A percentile compares a stretch with the other conserved stretches of the same genome.
phyloP scores from a whole-genome alignment of 1,140 invertebrate genomes.

The Gryllus bimaculatus region DNA sequence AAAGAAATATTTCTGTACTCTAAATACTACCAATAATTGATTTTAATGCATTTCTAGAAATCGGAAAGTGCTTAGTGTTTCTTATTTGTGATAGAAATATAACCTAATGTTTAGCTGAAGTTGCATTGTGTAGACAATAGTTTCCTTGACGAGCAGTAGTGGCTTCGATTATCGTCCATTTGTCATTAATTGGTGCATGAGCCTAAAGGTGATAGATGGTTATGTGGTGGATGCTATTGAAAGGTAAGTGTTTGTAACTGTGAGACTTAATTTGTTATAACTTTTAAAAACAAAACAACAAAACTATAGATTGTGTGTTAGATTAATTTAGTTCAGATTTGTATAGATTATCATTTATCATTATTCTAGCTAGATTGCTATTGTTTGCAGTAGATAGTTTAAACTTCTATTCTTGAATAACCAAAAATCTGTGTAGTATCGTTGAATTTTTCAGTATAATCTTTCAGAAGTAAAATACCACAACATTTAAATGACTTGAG shows the following conservation, averaged over 20 bases:
- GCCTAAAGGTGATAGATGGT: conserved; percentile 77
- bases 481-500: too few species aligned
- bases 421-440: too few species aligned
- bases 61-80: too few species aligned
- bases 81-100: neutral
- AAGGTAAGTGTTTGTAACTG: conserved; percentile 48
- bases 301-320: neutral
- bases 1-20: too few species aligned
- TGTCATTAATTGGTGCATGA: conserved; percentile 86
- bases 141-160: conserved; percentile 45
- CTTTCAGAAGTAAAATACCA: too few species aligned
- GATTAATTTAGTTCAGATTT: neutral
- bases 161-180: conserved; percentile 87
- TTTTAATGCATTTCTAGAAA: too few species aligned
- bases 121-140: conserved; percentile 25
- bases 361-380: neutral
- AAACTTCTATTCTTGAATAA: too few species aligned
- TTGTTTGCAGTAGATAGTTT: too few species aligned
- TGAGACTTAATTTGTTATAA: neutral
- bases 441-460: too few species aligned
- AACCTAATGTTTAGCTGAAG: neutral
- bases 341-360: neutral
- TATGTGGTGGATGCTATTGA: conserved; percentile 81
- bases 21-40: too few species aligned
- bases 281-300: neutral